Conservation (phyloP, 2,888 invertebrate species). For the Adelognathus sp. region DNA sequence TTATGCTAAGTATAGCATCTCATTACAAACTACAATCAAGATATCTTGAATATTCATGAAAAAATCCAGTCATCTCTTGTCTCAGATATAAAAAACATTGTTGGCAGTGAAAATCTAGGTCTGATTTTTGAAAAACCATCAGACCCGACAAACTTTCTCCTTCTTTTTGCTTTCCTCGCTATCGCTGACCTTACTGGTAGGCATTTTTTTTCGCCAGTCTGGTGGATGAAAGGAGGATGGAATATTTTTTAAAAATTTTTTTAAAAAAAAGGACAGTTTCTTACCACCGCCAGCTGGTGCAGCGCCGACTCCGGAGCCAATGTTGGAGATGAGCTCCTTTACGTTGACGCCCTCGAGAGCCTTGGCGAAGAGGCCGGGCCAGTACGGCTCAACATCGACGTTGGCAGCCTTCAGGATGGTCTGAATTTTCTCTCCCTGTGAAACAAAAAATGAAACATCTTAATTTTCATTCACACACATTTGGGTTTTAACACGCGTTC, state of each 20-base stretch:
- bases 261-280: slow-evolving; percentile 21
- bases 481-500: background rate
- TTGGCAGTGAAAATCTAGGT: slow-evolving; percentile 62
- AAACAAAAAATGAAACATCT: slow-evolving; percentile 18
- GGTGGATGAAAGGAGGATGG: slow-evolving; percentile 77
- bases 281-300: slow-evolving; percentile 87
- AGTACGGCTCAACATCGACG: slow-evolving; percentile 98
- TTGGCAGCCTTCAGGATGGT: slow-evolving; percentile 98
- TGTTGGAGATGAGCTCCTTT: slow-evolving; percentile 95
- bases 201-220: slow-evolving; percentile 62
- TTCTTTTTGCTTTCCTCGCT: slow-evolving; percentile 73
- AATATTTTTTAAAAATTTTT: slow-evolving; percentile 2
- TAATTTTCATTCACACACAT: background rate
- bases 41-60: no score
- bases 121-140: slow-evolving; percentile 37
- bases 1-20: no score
- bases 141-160: slow-evolving; percentile 65
- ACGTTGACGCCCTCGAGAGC: slow-evolving; percentile 97
- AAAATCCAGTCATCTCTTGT: no score
- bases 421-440: slow-evolving; percentile 98
- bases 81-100: no score
- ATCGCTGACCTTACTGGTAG: slow-evolving; percentile 73
- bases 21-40: no score
- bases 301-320: slow-evolving; percentile 95
- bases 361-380: slow-evolving; percentile 99